Percentiles rank a stretch among this genome's conserved stretches.
phyloP scores from a whole-genome alignment of 2,113 vertebrate genomes.

The Chaetura pelagica region DNA sequence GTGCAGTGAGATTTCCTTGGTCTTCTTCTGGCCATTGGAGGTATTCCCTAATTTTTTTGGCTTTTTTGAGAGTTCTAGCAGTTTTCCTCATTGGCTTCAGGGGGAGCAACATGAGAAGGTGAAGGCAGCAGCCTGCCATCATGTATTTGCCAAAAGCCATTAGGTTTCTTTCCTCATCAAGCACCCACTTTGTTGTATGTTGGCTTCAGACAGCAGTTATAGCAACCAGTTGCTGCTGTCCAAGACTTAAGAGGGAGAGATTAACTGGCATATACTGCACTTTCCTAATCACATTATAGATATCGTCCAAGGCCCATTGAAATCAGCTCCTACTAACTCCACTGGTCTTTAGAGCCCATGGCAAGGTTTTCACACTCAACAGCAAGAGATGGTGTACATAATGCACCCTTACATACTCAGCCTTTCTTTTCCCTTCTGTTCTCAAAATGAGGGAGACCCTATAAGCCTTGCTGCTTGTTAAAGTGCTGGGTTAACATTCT shows the following conservation, averaged over 20 bases:
- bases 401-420: neutral
- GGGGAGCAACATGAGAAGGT: neutral
- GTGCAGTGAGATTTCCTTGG: neutral
- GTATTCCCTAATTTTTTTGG: neutral
- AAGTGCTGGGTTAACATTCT: neutral
- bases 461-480: neutral
- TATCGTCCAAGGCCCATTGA: neutral
- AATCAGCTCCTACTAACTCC: neutral
- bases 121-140: neutral
- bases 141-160: neutral
- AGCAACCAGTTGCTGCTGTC: neutral
- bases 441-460: neutral
- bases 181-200: neutral
- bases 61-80: neutral
- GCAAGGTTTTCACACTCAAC: neutral
- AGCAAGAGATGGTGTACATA: neutral
- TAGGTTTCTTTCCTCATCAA: neutral
- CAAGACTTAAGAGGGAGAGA: neutral
- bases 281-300: neutral
- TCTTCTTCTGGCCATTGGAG: neutral
- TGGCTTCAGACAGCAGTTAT: neutral
- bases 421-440: neutral
- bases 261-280: neutral
- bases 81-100: neutral
- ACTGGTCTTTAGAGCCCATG: neutral